phyloP scores from a whole-genome alignment of 2,113 vertebrate genomes.

The Donacobius atricapilla region DNA sequence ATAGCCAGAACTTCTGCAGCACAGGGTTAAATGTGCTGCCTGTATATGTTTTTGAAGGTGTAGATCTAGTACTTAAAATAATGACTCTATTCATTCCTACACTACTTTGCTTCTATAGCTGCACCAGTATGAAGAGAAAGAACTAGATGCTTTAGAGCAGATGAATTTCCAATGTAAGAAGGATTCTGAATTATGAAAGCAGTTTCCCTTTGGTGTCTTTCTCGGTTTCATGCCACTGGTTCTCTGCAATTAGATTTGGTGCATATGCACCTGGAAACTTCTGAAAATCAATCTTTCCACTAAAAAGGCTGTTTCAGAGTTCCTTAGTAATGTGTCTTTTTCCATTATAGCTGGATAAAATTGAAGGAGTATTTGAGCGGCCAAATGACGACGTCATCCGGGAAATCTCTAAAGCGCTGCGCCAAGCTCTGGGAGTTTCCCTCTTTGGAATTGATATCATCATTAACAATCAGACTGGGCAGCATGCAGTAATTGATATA shows the following conservation, averaged over 20 bases:
- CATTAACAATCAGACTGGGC: constrained; percentile 96
- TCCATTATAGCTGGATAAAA: constrained; percentile 85
- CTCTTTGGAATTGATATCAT: constrained; percentile 97
- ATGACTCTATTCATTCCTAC: neutral
- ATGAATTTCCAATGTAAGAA: neutral
- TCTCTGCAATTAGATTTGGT: constrained; percentile 18
- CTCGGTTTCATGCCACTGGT: neutral
- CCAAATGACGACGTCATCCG: constrained; percentile 92
- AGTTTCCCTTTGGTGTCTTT: constrained; percentile 18
- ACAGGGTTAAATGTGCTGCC: neutral
- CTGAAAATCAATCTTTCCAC: constrained; percentile 16
- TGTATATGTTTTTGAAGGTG: neutral
- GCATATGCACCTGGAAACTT: neutral
- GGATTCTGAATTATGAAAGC: neutral
- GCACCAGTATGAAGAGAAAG: neutral
- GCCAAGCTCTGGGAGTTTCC: constrained; percentile 88
- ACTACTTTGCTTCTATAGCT: neutral
- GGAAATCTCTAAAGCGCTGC: constrained; percentile 85
- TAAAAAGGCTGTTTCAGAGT: neutral
- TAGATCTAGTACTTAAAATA: neutral
- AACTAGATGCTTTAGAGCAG: neutral
- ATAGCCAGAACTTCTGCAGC: neutral
- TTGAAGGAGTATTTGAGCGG: constrained; percentile 91
- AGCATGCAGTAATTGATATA: constrained; percentile 95
- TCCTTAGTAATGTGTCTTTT: neutral